Percentiles rank a stretch among this genome's conserved stretches.
These are phyloP conservation scores for Taenaris catops DNA, from an alignment of 2,888 invertebrate genomes.

Conservation along the genomic window DNA sequence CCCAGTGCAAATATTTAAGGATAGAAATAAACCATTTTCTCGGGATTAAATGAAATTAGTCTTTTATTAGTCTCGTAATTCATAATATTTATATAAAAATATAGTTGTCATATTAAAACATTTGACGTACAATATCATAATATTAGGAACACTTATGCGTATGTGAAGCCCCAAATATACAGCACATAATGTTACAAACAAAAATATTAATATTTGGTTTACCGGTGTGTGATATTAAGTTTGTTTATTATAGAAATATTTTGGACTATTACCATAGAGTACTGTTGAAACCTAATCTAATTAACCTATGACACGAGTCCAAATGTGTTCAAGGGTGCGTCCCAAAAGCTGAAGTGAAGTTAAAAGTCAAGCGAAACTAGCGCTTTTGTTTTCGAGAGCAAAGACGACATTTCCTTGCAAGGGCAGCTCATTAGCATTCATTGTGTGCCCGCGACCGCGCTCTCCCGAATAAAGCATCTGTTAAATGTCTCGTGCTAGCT, in stretches of 20 bases:
- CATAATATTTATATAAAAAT: too few relatives aligned
- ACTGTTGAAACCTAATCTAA: conserved; percentile 70
- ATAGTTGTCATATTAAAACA: too few relatives aligned
- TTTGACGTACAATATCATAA: too few relatives aligned
- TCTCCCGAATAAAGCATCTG: conserved; percentile 76
- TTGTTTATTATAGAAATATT: background rate
- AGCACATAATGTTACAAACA: too few relatives aligned
- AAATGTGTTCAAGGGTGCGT: conserved; percentile 73
- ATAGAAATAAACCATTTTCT: too few relatives aligned
- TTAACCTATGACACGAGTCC: conserved; percentile 76
- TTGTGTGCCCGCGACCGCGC: conserved; percentile 71
- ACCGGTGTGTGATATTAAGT: background rate
- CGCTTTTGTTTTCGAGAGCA: conserved; percentile 40
- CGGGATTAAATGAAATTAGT: too few relatives aligned
- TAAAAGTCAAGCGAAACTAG: conserved; percentile 35
- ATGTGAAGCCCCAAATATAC: too few relatives aligned
- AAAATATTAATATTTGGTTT: too few relatives aligned
- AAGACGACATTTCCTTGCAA: conserved; percentile 42
- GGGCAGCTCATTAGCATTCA: conserved; percentile 71
- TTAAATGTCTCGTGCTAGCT: conserved; percentile 78
- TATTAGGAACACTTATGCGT: too few relatives aligned
- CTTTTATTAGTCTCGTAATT: too few relatives aligned
- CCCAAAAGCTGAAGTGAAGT: conserved; percentile 44
- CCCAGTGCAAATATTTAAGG: too few relatives aligned
- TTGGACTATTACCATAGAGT: conserved; percentile 13